These are phyloP conservation scores for Nephila pilipes DNA, from an alignment of 1,140 invertebrate species.

Conservation along the genomic window DNA sequence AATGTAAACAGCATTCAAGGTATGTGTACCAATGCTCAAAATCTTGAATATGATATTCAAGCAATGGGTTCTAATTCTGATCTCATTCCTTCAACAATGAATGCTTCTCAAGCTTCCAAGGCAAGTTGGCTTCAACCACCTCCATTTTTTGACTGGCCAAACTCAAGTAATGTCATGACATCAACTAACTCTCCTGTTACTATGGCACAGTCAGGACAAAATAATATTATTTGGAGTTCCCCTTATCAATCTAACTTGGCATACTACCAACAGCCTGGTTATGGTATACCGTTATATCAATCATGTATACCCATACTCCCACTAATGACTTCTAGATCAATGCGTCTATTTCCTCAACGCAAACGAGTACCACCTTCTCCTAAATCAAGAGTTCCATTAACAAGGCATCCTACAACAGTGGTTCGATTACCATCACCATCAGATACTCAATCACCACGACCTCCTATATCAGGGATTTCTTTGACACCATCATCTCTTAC, in stretches of 20 bases:
- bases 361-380: not conserved
- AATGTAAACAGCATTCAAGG: no score
- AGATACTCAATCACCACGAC: not conserved
- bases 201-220: not conserved
- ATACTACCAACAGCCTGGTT: not conserved
- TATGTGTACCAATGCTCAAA: not conserved
- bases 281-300: not conserved
- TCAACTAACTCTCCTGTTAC: not conserved
- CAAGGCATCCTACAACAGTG: not conserved
- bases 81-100: not conserved
- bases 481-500: not conserved
- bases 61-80: not conserved
- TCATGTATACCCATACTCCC: not conserved
- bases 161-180: not conserved
- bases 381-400: not conserved
- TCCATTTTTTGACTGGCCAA: not conserved
- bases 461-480: not conserved
- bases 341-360: not conserved
- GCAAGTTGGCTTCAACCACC: not conserved
- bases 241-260: not conserved
- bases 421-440: not conserved
- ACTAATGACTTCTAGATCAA: not conserved
- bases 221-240: not conserved
- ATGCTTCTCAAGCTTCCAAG: not conserved
- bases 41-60: not conserved